Percentiles rank a stretch among this genome's conserved stretches.
Evolutionary conservation across 2,797 vertebrate genomes (phyloP).

Genomic region (Hapalemur alaotrensis): DNA sequence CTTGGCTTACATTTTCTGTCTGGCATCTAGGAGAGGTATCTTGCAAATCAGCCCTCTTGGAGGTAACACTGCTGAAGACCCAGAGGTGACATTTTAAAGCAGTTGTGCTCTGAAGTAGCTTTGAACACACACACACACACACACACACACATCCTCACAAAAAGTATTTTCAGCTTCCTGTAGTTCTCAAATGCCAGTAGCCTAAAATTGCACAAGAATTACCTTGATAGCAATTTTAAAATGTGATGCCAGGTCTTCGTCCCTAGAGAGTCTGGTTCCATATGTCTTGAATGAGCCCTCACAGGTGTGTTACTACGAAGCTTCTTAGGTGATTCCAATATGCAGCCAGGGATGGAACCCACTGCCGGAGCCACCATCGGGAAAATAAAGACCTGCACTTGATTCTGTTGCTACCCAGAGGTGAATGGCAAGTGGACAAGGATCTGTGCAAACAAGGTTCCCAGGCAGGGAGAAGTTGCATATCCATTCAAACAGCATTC

Average conservation of each 20-base stretch:
- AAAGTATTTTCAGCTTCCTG: not conserved
- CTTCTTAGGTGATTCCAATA: not conserved
- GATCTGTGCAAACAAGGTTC: not conserved
- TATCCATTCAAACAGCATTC: not conserved
- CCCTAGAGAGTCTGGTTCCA: not conserved
- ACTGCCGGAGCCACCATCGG: not conserved
- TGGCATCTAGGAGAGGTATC: not conserved
- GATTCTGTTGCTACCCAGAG: not conserved
- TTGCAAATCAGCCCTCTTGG: not conserved
- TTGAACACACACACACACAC: not conserved
- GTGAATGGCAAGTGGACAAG: not conserved
- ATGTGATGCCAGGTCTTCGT: not conserved
- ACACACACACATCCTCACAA: too few species aligned
- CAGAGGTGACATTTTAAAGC: not conserved
- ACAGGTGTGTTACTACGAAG: not conserved
- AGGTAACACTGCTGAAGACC: not conserved
- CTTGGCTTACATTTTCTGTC: not conserved
- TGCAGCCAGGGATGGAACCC: not conserved
- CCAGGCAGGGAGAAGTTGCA: too few species aligned
- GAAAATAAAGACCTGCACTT: not conserved
- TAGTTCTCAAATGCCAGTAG: not conserved
- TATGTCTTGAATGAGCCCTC: too few species aligned
- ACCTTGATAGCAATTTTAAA: not conserved
- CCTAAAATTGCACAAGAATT: not conserved
- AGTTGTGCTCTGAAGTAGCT: not conserved